These are phyloP conservation scores for Misgurnus mizolepis DNA, from an alignment of 2,113 vertebrate species.

Conservation along the genomic window DNA sequence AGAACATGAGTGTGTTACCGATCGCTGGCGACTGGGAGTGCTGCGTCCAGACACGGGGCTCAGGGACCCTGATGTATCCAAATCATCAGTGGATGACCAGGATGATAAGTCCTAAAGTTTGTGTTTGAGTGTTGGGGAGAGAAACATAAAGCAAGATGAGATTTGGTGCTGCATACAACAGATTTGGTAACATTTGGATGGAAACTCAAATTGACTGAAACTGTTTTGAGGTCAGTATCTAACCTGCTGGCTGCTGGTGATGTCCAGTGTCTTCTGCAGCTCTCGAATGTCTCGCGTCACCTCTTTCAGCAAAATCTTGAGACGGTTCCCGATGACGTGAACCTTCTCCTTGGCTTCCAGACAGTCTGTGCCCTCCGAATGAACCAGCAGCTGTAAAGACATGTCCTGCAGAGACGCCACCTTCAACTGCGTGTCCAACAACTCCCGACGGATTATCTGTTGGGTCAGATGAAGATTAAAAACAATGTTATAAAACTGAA, in stretches of 20 bases:
- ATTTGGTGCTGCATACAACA: neutral
- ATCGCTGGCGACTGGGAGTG: constrained; percentile 88
- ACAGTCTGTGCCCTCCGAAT: constrained; percentile 90
- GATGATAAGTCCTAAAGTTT: constrained; percentile 87
- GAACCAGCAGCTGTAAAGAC: constrained; percentile 93
- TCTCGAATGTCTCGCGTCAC: constrained; percentile 87
- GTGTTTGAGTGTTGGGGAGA: neutral
- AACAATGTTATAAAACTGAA: too few species aligned
- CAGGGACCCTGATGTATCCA: constrained; percentile 92
- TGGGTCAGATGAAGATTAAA: neutral
- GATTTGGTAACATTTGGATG: neutral
- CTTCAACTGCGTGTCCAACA: constrained; percentile 90
- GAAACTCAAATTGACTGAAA: too few species aligned
- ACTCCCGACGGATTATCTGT: constrained; percentile 93
- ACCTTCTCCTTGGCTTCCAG: constrained; percentile 98
- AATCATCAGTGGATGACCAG: constrained; percentile 93
- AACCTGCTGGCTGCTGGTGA: constrained; percentile 92
- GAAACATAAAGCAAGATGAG: neutral
- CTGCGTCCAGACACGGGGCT: constrained; percentile 92
- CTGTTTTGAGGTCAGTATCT: neutral
- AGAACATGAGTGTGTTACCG: constrained; percentile 79
- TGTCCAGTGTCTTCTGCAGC: constrained; percentile 86
- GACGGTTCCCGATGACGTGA: constrained; percentile 93
- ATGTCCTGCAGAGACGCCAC: constrained; percentile 92
- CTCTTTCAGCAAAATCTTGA: constrained; percentile 93